Evolutionary conservation across 1,140 invertebrate genomes (phyloP).

Genomic region (Brachionus rotundiformis): DNA sequence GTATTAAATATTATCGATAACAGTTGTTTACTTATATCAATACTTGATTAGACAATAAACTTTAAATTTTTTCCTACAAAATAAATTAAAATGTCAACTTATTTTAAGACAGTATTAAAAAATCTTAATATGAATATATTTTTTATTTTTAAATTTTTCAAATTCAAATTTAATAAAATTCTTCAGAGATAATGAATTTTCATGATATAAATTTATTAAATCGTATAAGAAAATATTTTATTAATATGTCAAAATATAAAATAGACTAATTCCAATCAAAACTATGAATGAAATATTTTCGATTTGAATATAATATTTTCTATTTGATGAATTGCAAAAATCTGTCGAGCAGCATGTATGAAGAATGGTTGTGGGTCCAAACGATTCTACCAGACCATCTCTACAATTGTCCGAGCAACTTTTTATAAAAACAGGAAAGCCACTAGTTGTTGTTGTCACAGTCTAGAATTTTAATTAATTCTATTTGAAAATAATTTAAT

Average conservation of each 20-base stretch:
- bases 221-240: not conserved
- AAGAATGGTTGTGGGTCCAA: not conserved
- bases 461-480: not conserved
- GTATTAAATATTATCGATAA: too few species aligned
- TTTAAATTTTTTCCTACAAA: too few species aligned
- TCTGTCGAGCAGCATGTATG: slow-evolving; percentile 13
- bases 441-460: slow-evolving; percentile 16
- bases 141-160: not conserved
- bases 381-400: not conserved
- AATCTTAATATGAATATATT: too few species aligned
- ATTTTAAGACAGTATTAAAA: too few species aligned
- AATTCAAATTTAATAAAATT: not conserved
- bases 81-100: too few species aligned
- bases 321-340: slow-evolving; percentile 28
- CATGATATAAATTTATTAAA: not conserved
- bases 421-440: not conserved
- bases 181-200: not conserved
- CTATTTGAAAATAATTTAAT: too few species aligned
- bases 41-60: too few species aligned
- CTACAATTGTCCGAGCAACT: not conserved
- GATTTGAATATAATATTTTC: not conserved
- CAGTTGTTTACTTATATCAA: too few species aligned
- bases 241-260: not conserved
- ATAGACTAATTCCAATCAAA: not conserved
- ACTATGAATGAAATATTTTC: not conserved